Evolutionary conservation across 2,797 vertebrate genomes (phyloP), one percentile per base, ranked within the genome.

Genomic region (Sphaeramia orbicularis): DNA sequence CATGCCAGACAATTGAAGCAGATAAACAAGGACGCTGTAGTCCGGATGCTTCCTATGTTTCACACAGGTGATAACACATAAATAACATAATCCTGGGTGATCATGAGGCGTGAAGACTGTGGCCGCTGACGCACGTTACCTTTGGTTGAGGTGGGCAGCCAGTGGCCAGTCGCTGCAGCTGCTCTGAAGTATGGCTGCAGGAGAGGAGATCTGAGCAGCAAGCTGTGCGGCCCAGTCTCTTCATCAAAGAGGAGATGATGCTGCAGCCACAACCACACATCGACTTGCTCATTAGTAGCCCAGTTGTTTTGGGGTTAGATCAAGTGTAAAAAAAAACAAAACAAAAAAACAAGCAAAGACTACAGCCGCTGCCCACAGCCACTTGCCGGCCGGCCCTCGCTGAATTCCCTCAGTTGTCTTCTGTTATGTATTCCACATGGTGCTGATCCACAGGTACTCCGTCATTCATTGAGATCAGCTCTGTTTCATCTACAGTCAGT

Each of bases 181-280:
- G 97, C 78, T 98, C 96, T 80, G 98, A 95, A 84, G 96, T 97
- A 85, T 96, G 94, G 89, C 95, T 96, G 94, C 95, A 97, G 92
- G 96, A 95, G 1, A 99, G 95, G 87, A 98, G 94, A 92, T 97
- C 94, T 80, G 96, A 98, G 95, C 97, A 99, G 96, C 97, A 99
- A 80, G 95, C 95, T 63, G 95, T 95, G 93, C 97, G 94, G 91
- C 97, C 96, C 94, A 99, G 94, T 93, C 96, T 97, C 97, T 99
- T 99, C 98, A 99, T 99, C 95, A 99, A 94, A 87, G 95, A 97
- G 86, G 96, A 99, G 96, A 99, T 95, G 94, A 99, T 85, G 94
- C 96, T 97, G 95, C 97, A 98, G 92, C 95, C 95, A 95, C 98
- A 99, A 94, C 97, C 96, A 91, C 97, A 99, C 98, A 99, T 99